These are phyloP conservation scores for Cotesia congregata DNA, from an alignment of 2,888 invertebrate genomes.

Conservation along the genomic window DNA sequence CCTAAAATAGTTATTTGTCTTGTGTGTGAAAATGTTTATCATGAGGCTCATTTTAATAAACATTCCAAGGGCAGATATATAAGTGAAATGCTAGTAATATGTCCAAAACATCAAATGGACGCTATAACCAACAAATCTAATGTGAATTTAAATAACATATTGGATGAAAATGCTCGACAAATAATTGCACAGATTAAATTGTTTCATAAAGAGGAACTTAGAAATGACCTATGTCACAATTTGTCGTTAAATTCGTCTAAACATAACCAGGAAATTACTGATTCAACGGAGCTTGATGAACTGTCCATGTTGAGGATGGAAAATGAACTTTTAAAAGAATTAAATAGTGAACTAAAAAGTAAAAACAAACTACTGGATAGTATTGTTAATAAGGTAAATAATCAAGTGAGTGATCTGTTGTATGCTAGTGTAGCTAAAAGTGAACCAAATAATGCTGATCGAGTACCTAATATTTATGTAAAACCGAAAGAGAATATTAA, in stretches of 20 bases:
- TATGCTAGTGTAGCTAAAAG: neutral
- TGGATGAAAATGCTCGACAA: neutral
- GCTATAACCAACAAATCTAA: neutral
- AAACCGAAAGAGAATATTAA: neutral
- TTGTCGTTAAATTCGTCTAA: neutral
- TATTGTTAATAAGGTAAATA: neutral
- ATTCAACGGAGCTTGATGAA: neutral
- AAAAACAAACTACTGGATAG: neutral
- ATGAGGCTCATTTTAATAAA: slow-evolving; percentile 7
- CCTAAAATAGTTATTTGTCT: neutral
- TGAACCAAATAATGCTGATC: neutral
- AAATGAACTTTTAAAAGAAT: neutral
- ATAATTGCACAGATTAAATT: slow-evolving; percentile 8
- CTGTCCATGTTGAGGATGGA: neutral
- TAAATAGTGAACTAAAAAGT: neutral
- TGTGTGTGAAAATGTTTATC: slow-evolving; percentile 7
- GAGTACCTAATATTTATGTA: neutral
- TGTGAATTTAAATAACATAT: neutral
- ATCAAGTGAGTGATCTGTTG: neutral
- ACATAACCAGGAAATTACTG: neutral
- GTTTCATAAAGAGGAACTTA: neutral
- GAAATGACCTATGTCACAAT: neutral
- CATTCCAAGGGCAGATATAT: slow-evolving; percentile 1
- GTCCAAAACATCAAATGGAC: slow-evolving; percentile 5
- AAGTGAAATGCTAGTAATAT: slow-evolving; percentile 5